Evolutionary conservation across 30 jellyfish, hydroid and myxozoan species (phyloP), one percentile per base, ranked within the genome.

Genomic region (Sanderia malayensis): DNA sequence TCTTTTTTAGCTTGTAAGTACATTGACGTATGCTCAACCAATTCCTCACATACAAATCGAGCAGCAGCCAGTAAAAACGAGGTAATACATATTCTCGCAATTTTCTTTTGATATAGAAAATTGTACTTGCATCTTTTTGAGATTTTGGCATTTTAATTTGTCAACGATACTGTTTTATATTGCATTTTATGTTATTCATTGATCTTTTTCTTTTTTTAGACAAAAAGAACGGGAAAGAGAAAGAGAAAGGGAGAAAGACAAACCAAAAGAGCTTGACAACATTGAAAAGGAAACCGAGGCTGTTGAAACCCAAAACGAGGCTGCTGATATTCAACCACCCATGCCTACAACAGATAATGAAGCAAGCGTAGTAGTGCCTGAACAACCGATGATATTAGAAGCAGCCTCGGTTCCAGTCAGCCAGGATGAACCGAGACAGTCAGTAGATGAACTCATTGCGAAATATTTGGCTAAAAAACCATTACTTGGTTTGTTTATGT

Each of bases 401-500:
- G 52, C 52, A 37, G 52, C 52, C 52, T 37, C 52, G 6, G 13
- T 37, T 13, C 13, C 52, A 37, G 52, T 37, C 13, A 37, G 13
- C 13, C 52, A 78, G 32, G 32, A 78, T 0, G 81, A 78, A 52
- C 52, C 81, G 44, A 66, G 59, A 61, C 89, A 78, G 46, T 33
- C 95, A 1, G 95, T 83, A 0, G 88, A 83, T 24, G 88, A 83
- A 46, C 67, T 83, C 46, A 83, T 83, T 44, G 87, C 95, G 0
- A 62, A 70, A 27, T 74, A 83, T 49, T 81, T 83, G 21, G 87
- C 95, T 13, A 64, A 71, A 67, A 83, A 83, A 31, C 84, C 95
- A 23, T 53, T 78, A 41, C 89, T 79, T 21, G 95, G 95, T 73
- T 57, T n/a, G 64, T 18, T 17, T 4, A 0, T 46, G 10, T 9